Evolutionary conservation across 2,888 invertebrate species (phyloP), one percentile per base, ranked within the genome.

Genomic region (Zygothrica quintamaculata): DNA sequence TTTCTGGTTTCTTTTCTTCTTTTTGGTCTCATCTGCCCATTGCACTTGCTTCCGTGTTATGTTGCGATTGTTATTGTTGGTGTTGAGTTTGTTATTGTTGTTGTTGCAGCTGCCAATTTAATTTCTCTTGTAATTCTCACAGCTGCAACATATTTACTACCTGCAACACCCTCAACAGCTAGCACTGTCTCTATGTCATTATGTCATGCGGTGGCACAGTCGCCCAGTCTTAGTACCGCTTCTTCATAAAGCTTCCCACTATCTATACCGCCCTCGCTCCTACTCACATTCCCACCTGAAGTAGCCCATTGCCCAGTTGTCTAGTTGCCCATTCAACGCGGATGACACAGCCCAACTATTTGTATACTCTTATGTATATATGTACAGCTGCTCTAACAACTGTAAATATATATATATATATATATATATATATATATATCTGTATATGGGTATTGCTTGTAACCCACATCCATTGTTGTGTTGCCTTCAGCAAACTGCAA

Each of bases 141-240:
- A 43, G 39, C 13, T 33, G 7, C 51, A 43, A 22, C 4, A 8
- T 12, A 11, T 29, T 29, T 22, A 29, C 42, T 15, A 8, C 42
- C 31, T 7, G 39, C 15, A 26, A 12, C 42, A 40, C 47, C 42
- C 26, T 4, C 43, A 6, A 13, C n/a, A 12, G 8, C 3, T 44
- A n/a, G 2, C 11, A 13, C 18, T 29, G n/a, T 8, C 46, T 50
- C 39, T 67, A 67, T 71, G 77, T 77, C 66, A 77, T 77, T 77
- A 77, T 77, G 77, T 77, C 77, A 77, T 74, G 70, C 65, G 77
- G 77, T 74, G 67, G 64, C 48, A n/a, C 46, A 33, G 62, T 22
- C 18, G 33, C 15, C 36, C 53, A 53, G 40, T 36, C 18, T 7
- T 31, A 37, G 18, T 22, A 26, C 13, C 51, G 34, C 50, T 29